phyloP scores from a whole-genome alignment of 2,797 vertebrate species.

The Bovichtus diacanthus region DNA sequence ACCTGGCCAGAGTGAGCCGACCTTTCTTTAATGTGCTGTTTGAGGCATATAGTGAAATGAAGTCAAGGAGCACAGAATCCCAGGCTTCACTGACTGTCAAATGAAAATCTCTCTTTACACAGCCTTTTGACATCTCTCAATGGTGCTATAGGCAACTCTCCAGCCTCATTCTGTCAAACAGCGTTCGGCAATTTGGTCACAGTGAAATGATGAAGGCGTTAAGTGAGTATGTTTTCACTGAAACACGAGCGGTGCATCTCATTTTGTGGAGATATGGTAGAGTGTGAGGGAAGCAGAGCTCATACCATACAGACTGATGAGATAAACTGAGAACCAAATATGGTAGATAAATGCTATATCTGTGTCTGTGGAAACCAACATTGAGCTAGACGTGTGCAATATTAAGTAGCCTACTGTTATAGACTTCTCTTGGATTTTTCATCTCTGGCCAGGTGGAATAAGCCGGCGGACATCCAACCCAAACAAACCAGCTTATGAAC shows the following conservation, averaged over 20 bases:
- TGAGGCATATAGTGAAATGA: slow-evolving; percentile 27
- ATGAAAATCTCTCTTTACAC: slow-evolving; percentile 52
- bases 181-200: slow-evolving; percentile 65
- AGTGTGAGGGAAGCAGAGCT: slow-evolving; percentile 24
- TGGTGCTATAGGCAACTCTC: slow-evolving; percentile 59
- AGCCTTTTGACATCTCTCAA: slow-evolving; percentile 59
- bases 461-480: slow-evolving; percentile 20
- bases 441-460: slow-evolving; percentile 25
- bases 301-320: background rate
- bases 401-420: slow-evolving; percentile 5
- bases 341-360: background rate
- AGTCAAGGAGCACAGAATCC: slow-evolving; percentile 37
- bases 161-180: slow-evolving; percentile 71
- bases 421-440: slow-evolving; percentile 13
- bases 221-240: slow-evolving; percentile 12
- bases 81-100: slow-evolving; percentile 40
- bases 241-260: slow-evolving; percentile 32
- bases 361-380: slow-evolving; percentile 27
- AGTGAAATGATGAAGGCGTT: slow-evolving; percentile 55
- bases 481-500: slow-evolving; percentile 37
- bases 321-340: slow-evolving; percentile 1
- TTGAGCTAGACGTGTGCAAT: background rate
- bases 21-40: slow-evolving; percentile 33
- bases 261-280: slow-evolving; percentile 12
- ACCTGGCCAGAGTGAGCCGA: slow-evolving; percentile 2